phyloP scores from a whole-genome alignment of 2,888 invertebrate species.

The Callosobruchus maculatus region DNA sequence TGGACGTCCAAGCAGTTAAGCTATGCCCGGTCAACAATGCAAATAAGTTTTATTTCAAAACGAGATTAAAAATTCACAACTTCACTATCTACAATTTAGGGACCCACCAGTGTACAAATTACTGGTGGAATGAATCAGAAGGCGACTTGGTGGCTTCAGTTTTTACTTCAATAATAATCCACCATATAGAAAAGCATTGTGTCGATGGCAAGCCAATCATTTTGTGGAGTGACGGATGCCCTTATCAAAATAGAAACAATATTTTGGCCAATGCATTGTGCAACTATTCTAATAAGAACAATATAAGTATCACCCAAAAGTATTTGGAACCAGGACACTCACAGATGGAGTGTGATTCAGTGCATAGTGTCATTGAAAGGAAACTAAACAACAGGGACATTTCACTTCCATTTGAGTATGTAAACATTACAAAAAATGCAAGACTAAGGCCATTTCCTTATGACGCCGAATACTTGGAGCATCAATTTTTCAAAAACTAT shows the following conservation, averaged over 20 bases:
- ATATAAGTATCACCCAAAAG: conserved; percentile 11
- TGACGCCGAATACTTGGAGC: too few species aligned
- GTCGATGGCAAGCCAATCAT: not conserved
- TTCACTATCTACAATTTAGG: conserved; percentile 10
- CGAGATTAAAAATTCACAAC: conserved; percentile 9
- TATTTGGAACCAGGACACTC: conserved; percentile 17
- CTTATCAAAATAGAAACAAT: conserved; percentile 13
- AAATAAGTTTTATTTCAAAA: conserved; percentile 17
- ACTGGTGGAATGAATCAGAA: too few species aligned
- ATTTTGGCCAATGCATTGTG: conserved; percentile 12
- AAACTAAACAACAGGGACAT: not conserved
- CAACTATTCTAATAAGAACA: conserved; percentile 5
- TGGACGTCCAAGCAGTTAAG: conserved; percentile 18
- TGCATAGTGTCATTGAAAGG: not conserved
- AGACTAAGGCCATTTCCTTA: too few species aligned
- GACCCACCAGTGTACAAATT: too few species aligned
- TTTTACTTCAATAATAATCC: not conserved
- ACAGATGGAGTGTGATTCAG: conserved; percentile 11
- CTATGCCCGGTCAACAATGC: not conserved
- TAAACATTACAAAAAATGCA: not conserved
- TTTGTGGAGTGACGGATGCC: conserved; percentile 11
- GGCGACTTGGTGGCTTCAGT: too few species aligned
- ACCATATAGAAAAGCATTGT: not conserved
- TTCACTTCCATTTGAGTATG: not conserved
- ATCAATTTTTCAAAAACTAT: too few species aligned